A percentile compares a stretch with the other conserved stretches of the same genome.
Evolutionary conservation across 2,113 vertebrate species (phyloP).

Genomic region (Lipophrys pholis): DNA sequence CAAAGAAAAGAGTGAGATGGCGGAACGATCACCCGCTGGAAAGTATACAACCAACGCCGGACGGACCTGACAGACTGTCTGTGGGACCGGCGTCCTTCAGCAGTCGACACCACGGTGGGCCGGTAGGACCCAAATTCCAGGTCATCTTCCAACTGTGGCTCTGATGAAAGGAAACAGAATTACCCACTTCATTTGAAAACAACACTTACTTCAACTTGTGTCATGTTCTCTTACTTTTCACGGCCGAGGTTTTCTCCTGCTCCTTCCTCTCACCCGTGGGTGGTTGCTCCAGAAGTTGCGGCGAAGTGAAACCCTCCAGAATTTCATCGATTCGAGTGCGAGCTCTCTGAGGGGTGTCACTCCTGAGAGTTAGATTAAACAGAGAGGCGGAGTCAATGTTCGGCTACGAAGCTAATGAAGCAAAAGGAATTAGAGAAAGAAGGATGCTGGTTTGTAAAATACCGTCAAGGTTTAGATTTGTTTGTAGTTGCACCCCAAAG

Average conservation of each 20-base stretch:
- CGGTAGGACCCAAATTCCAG: slow-evolving; percentile 89
- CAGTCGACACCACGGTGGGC: slow-evolving; percentile 82
- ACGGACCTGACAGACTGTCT: slow-evolving; percentile 87
- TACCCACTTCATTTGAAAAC: background rate
- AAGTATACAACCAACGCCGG: background rate
- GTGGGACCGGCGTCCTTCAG: slow-evolving; percentile 81
- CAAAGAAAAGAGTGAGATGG: background rate
- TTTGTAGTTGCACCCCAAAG: slow-evolving; percentile 10
- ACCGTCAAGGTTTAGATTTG: slow-evolving; percentile 16
- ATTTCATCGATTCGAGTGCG: slow-evolving; percentile 89
- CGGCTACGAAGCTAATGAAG: background rate
- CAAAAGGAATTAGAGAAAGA: background rate
- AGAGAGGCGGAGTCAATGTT: background rate
- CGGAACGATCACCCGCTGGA: background rate
- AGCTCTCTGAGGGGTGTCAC: slow-evolving; percentile 80
- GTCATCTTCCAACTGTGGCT: slow-evolving; percentile 74
- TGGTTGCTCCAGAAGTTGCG: slow-evolving; percentile 79
- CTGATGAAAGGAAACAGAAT: slow-evolving; percentile 17
- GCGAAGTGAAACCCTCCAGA: slow-evolving; percentile 80
- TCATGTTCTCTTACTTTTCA: slow-evolving; percentile 60
- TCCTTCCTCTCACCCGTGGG: slow-evolving; percentile 78
- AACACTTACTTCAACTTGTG: background rate
- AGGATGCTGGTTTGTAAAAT: slow-evolving; percentile 1
- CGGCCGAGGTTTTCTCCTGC: slow-evolving; percentile 58
- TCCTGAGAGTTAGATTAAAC: slow-evolving; percentile 37